Conservation (phyloP, 2,888 invertebrate genomes). For the Zaprionus lineosus region DNA sequence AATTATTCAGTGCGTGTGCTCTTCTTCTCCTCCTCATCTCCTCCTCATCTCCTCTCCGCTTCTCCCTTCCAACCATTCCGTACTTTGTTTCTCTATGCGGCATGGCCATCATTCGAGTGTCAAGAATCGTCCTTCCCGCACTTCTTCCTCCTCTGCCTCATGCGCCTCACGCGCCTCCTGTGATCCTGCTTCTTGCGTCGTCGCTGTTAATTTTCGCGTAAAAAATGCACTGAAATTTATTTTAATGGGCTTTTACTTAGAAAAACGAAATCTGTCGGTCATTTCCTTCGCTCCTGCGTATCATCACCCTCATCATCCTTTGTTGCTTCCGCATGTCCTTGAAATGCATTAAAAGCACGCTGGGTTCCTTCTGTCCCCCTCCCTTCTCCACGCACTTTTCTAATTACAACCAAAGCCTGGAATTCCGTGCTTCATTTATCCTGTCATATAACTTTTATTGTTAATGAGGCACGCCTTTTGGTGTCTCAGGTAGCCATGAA, state of each 20-base stretch:
- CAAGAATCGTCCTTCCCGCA: conserved; percentile 19
- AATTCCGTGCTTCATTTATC: conserved; percentile 17
- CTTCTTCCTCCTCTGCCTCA: background rate
- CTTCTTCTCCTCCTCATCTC: conserved; percentile 27
- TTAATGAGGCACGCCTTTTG: conserved; percentile 42
- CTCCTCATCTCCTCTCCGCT: conserved; percentile 7
- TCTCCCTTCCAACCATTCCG: too few relatives aligned
- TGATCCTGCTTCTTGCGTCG: conserved; percentile 13
- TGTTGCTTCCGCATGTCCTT: conserved; percentile 21
- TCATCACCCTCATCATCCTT: conserved; percentile 53
- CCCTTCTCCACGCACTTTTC: conserved; percentile 29
- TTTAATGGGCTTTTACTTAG: conserved; percentile 62
- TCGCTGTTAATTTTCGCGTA: conserved; percentile 60
- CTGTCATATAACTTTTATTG: conserved; percentile 51
- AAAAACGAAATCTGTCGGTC: conserved; percentile 22
- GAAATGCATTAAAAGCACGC: conserved; percentile 59
- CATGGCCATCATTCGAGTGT: conserved; percentile 9
- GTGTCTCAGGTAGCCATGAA: conserved; percentile 40
- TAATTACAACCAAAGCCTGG: conserved; percentile 63
- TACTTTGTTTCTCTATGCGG: conserved; percentile 56
- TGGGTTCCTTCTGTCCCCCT: conserved; percentile 16
- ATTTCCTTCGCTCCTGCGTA: conserved; percentile 27
- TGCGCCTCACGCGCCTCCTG: too few relatives aligned
- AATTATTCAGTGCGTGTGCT: conserved; percentile 71
- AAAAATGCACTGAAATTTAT: conserved; percentile 73